Conservation (phyloP, 1,140 invertebrate species). For the Sesamia nonagrioides region DNA sequence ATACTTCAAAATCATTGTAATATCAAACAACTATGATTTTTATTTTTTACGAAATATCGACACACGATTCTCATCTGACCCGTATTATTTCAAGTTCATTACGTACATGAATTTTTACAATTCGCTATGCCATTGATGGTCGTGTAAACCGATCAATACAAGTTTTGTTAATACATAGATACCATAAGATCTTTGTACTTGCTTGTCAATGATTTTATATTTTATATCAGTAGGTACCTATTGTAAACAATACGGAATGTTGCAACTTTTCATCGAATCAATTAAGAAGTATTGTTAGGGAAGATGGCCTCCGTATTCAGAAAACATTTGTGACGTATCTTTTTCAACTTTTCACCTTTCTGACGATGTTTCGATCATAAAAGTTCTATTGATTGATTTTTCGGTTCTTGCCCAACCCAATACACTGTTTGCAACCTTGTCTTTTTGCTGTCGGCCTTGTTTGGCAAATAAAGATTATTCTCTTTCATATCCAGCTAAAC, state of each 20-base stretch:
- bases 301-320: background rate
- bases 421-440: background rate
- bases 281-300: slow-evolving; percentile 21
- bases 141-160: background rate
- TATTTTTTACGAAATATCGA: background rate
- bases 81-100: slow-evolving; percentile 21
- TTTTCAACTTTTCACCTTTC: slow-evolving; percentile 2
- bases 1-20: slow-evolving; percentile 17
- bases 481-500: background rate
- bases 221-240: background rate
- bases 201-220: slow-evolving; percentile 16
- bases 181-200: slow-evolving; percentile 7
- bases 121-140: slow-evolving; percentile 9
- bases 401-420: background rate
- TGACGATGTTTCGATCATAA: background rate
- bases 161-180: background rate
- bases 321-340: background rate
- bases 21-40: slow-evolving; percentile 4
- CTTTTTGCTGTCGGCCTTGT: background rate
- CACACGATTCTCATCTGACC: slow-evolving; percentile 27
- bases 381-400: slow-evolving; percentile 18
- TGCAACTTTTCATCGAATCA: slow-evolving; percentile 11
- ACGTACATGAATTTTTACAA: slow-evolving; percentile 23
- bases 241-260: slow-evolving; percentile 9
- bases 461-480: background rate